A percentile compares a stretch with the other conserved stretches of the same genome.
Evolutionary conservation across 2,797 vertebrate species (phyloP).

Genomic region (Kryptopterus vitreolus): DNA sequence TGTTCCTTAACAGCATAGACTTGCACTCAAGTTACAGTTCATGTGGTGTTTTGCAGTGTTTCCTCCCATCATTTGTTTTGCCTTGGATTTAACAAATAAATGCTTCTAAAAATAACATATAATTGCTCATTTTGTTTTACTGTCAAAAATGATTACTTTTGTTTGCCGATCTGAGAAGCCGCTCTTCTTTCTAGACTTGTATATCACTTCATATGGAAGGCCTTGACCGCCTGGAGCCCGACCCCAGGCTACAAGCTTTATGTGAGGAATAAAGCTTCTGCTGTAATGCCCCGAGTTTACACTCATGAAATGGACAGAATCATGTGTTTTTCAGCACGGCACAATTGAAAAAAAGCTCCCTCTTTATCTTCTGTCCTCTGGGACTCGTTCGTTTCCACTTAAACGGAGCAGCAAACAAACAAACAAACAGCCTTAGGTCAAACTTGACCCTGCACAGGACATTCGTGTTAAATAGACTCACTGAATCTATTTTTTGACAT

Average conservation of each 20-base stretch:
- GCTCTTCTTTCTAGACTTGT: background rate
- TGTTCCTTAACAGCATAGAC: background rate
- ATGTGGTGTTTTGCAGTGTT: background rate
- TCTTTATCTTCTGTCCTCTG: background rate
- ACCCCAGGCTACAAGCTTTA: constrained; percentile 8
- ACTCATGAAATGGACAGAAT: constrained; percentile 25
- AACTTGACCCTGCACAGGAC: background rate
- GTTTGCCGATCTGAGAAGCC: constrained; percentile 2
- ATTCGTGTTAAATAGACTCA: background rate
- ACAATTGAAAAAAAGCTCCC: constrained; percentile 32
- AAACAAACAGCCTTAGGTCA: constrained; percentile 26
- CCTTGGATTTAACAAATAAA: background rate
- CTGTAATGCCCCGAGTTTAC: background rate
- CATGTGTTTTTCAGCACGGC: background rate
- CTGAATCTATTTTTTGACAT: background rate
- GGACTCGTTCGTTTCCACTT: constrained; percentile 20
- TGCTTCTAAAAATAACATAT: background rate
- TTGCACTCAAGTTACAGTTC: background rate
- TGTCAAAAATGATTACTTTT: background rate
- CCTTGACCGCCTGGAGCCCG: constrained; percentile 11
- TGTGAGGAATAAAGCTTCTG: constrained; percentile 4
- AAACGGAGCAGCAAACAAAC: constrained; percentile 35
- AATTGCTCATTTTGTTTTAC: constrained; percentile 2
- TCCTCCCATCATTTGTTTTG: background rate
- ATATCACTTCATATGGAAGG: background rate